phyloP scores from a whole-genome alignment of 2,888 invertebrate species.

The Apantesis nais region DNA sequence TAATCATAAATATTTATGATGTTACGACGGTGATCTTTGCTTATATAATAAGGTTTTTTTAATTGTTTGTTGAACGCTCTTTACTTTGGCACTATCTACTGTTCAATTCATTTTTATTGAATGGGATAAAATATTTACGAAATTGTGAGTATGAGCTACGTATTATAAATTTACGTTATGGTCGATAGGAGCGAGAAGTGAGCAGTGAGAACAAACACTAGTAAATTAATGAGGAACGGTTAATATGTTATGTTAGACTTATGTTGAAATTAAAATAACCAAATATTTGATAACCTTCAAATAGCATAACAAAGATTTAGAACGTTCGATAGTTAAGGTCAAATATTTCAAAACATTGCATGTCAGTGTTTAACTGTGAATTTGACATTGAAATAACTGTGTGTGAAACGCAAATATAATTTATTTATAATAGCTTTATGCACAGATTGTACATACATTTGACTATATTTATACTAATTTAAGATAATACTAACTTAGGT shows the following conservation, averaged over 20 bases:
- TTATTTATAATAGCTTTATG: too few relatives aligned
- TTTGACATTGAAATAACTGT: background rate
- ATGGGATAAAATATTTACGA: too few relatives aligned
- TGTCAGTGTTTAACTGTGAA: background rate
- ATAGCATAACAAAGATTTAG: background rate
- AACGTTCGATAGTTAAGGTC: background rate
- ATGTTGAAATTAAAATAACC: background rate
- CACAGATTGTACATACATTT: too few relatives aligned
- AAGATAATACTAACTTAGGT: too few relatives aligned
- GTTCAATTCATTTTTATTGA: too few relatives aligned
- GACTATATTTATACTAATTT: too few relatives aligned
- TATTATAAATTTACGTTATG: background rate
- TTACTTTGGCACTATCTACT: too few relatives aligned
- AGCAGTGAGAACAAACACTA: background rate
- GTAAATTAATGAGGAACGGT: background rate
- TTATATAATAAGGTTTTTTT: background rate
- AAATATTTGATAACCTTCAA: constrained; percentile 3
- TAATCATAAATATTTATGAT: background rate
- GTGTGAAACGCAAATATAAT: background rate
- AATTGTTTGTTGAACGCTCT: too few relatives aligned
- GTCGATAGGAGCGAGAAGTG: background rate
- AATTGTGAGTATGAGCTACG: too few relatives aligned
- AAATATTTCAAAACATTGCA: background rate
- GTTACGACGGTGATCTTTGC: background rate
- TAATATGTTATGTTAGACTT: background rate